Evolutionary conservation across 2,888 invertebrate species (phyloP).

Genomic region (Microctonus brassicae): DNA sequence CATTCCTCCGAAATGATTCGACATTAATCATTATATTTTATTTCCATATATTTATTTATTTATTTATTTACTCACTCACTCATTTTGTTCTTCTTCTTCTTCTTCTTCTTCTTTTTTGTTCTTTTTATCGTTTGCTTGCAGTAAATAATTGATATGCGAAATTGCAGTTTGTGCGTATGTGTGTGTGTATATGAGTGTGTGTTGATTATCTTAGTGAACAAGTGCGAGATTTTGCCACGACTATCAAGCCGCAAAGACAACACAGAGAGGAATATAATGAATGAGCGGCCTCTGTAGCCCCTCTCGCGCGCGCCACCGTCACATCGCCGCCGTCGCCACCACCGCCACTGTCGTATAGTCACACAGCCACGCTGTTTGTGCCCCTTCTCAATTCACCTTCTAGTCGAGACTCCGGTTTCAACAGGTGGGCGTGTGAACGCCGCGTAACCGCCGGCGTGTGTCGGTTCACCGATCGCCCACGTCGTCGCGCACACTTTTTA

Average conservation of each 20-base stretch:
- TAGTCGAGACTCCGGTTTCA: slow-evolving; percentile 59
- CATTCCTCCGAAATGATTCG: neutral
- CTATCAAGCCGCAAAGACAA: neutral
- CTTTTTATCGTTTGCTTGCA: too few relatives aligned
- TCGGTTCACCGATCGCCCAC: slow-evolving; percentile 49
- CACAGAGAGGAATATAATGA: slow-evolving; percentile 41
- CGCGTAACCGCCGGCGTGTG: slow-evolving; percentile 50
- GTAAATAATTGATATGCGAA: too few relatives aligned
- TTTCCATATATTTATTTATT: too few relatives aligned
- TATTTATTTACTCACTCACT: too few relatives aligned
- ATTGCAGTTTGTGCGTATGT: too few relatives aligned
- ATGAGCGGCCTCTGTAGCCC: slow-evolving; percentile 44
- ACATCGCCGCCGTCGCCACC: slow-evolving; percentile 14
- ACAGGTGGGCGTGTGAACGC: slow-evolving; percentile 67
- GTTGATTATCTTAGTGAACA: neutral
- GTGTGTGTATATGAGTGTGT: neutral
- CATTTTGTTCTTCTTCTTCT: too few relatives aligned
- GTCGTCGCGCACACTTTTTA: slow-evolving; percentile 35
- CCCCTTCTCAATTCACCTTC: slow-evolving; percentile 54
- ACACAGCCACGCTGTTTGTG: slow-evolving; percentile 25
- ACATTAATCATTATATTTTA: neutral
- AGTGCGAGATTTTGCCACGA: slow-evolving; percentile 5
- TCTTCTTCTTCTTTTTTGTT: too few relatives aligned
- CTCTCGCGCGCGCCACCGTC: neutral
- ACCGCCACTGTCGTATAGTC: slow-evolving; percentile 13